Evolutionary conservation across 2,888 invertebrate species (phyloP).

Genomic region (Limnephilus auricula): DNA sequence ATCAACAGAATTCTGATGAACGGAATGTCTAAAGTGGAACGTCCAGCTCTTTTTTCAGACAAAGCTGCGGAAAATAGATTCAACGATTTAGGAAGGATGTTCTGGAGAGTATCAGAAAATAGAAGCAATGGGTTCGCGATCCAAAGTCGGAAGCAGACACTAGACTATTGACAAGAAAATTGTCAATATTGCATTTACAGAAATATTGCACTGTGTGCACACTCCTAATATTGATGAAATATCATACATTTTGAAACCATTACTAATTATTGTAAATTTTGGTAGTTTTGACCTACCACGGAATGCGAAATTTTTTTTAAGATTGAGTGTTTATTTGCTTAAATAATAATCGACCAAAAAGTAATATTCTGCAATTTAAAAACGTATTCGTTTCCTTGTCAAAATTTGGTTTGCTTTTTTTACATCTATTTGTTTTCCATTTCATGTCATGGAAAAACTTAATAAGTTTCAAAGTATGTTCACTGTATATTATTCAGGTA

Average conservation of each 20-base stretch:
- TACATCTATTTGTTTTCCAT: not conserved
- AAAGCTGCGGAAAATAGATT: no score
- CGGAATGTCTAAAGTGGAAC: not conserved
- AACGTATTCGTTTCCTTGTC: not conserved
- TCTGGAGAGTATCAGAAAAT: not conserved
- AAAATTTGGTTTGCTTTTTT: constrained; percentile 31
- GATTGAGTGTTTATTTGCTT: not conserved
- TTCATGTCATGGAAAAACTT: constrained; percentile 37
- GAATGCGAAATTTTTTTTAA: not conserved
- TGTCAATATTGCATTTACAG: not conserved
- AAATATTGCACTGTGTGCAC: no score
- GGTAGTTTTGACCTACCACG: not conserved
- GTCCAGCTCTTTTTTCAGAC: not conserved
- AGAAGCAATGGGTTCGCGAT: not conserved
- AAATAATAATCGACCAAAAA: not conserved
- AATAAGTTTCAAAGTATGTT: constrained; percentile 54
- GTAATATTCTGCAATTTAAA: not conserved
- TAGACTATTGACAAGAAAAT: not conserved
- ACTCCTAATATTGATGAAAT: no score
- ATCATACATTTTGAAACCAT: not conserved
- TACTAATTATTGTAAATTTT: no score
- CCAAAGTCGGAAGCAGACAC: not conserved
- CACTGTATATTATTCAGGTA: constrained; percentile 42
- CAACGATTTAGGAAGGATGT: no score
- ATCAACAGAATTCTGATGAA: not conserved